Conservation (phyloP, 2,888 invertebrate genomes). For the Molorchus minor region DNA sequence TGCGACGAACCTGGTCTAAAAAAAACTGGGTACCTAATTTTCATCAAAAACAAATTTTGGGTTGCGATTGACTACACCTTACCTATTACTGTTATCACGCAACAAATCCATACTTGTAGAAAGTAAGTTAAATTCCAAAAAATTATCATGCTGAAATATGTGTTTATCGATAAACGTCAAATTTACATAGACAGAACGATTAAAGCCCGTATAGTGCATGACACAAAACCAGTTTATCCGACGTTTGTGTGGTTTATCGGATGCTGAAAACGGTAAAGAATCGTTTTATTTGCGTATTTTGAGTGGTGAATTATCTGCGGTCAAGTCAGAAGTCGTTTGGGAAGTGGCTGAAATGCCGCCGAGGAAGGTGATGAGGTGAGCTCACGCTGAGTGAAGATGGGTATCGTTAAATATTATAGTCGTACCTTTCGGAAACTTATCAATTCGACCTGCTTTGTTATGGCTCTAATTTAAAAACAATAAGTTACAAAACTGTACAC, state of each 20-base stretch:
- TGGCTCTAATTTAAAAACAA: too few species aligned
- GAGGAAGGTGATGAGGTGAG: slow-evolving; percentile 50
- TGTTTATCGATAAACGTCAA: slow-evolving; percentile 8
- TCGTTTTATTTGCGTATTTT: slow-evolving; percentile 42
- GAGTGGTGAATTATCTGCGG: slow-evolving; percentile 41
- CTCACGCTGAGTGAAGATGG: slow-evolving; percentile 50
- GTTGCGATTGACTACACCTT: too few species aligned
- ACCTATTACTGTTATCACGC: too few species aligned
- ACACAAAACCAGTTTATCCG: slow-evolving; percentile 15
- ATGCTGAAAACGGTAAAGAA: slow-evolving; percentile 32
- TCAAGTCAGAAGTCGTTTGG: slow-evolving; percentile 49
- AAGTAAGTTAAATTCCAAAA: too few species aligned
- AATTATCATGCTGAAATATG: too few species aligned
- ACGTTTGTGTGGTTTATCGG: slow-evolving; percentile 38
- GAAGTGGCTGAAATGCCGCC: slow-evolving; percentile 50
- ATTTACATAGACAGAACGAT: slow-evolving; percentile 13
- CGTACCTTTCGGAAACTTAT: slow-evolving; percentile 10
- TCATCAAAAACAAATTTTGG: too few species aligned
- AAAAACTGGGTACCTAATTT: too few species aligned
- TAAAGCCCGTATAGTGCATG: slow-evolving; percentile 1
- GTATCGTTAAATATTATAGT: slow-evolving; percentile 38
- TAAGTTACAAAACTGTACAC: too few species aligned
- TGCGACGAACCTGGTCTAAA: too few species aligned
- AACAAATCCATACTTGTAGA: too few species aligned
- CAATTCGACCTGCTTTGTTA: slow-evolving; percentile 2